Conservation (phyloP, 2,797 vertebrate species). For the Scleropages formosus region DNA sequence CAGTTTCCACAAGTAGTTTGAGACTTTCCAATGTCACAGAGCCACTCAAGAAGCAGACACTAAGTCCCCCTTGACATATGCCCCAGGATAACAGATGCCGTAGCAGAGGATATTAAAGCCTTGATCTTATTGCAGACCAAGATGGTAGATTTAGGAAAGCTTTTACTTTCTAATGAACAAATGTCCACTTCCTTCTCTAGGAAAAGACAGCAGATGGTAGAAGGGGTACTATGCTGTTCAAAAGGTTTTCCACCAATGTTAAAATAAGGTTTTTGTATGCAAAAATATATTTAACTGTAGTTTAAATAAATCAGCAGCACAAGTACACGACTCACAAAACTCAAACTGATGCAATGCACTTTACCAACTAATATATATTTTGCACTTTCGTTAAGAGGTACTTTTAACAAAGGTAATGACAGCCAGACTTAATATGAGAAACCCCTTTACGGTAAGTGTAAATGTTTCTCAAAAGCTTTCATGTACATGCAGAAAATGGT, state of each 20-base stretch:
- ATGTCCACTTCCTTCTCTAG: conserved; percentile 32
- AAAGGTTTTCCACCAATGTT: conserved; percentile 35
- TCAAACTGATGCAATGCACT: too few species aligned
- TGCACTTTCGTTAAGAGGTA: too few species aligned
- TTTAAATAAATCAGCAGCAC: neutral
- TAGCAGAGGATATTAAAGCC: conserved; percentile 41
- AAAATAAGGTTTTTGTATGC: conserved; percentile 22
- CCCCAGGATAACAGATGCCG: conserved; percentile 54
- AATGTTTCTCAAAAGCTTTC: too few species aligned
- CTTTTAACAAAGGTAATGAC: too few species aligned
- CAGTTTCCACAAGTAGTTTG: neutral
- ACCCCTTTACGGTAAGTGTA: too few species aligned
- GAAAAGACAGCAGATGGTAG: conserved; percentile 43
- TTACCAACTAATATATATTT: too few species aligned
- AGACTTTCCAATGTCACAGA: conserved; percentile 42
- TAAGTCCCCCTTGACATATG: conserved; percentile 69
- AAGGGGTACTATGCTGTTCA: conserved; percentile 14
- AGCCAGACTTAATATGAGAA: too few species aligned
- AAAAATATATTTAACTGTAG: neutral
- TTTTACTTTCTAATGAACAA: conserved; percentile 48
- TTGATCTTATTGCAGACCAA: conserved; percentile 36
- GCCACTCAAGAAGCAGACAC: conserved; percentile 71
- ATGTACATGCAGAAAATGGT: too few species aligned
- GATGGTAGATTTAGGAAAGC: conserved; percentile 41
- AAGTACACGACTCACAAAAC: too few species aligned